Base-by-base conservation (phyloP, 2,113 vertebrate genomes). In the Tetraodon nigroviridis region DNA sequence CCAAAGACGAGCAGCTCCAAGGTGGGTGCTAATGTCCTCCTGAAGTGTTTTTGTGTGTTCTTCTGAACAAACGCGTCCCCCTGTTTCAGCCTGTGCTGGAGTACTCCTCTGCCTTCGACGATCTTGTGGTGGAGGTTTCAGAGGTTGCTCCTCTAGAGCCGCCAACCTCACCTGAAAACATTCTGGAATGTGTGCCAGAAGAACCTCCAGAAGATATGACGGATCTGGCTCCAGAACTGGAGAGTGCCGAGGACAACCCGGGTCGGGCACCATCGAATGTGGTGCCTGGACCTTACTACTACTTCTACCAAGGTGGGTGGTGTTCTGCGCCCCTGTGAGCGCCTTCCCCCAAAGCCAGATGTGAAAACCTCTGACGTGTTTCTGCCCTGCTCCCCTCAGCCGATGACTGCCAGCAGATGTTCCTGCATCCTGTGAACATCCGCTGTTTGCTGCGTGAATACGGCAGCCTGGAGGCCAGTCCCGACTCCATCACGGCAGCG, bases 321-420 rank as follows among this genome's bases (percentile, higher is more conserved):
- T 21, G 22, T 13, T 24, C 51, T 45, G 2, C 11, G 1, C 11
- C 21, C 12, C 11, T 32, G 29, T 32, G 29, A 32, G 29, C 29
- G 8, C n/a, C n/a, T n/a, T n/a, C n/a, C n/a, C n/a, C n/a, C n/a
- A 11, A 37, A 37, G 2, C 11, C 32, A 37, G 32, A 2, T 7
- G 11, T 42, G 45, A 14, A 13, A 7, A 17, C 17, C 45, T 47
- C 16, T 47, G 46, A 48, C 46, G 2, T 7, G n/a, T 0, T 42
- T 8, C n/a, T 53, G 10, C 64, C 18, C 14, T 16, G 10, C 5
- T 57, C 53, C 41, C 42, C 81, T 2, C 48, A 98, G 96, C 95
- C 64, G 95, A 96, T 22, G 95, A 98, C 20, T 96, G 95, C n/a
- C 96, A 98, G 79, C 93, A 98, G 84, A 94, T 99, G 93, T 99